A percentile compares a stretch with the other conserved stretches of the same genome.
phyloP scores from a whole-genome alignment of 2,888 invertebrate genomes.

The Corythucha ciliata region DNA sequence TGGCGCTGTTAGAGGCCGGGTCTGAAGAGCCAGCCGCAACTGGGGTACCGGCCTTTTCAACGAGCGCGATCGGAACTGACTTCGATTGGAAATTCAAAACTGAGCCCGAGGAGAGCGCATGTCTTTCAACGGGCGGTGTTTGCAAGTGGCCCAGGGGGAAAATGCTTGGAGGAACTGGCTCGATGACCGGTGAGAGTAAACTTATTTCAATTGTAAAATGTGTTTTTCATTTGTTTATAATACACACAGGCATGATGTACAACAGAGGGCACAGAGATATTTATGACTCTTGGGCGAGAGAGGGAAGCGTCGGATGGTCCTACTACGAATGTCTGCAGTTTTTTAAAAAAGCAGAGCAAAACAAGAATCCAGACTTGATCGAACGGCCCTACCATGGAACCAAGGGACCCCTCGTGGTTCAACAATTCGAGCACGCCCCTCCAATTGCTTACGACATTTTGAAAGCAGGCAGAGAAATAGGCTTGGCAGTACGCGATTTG shows the following conservation, averaged over 20 bases:
- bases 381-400: conserved; percentile 42
- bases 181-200: conserved; percentile 31
- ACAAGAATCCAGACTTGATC: conserved; percentile 37
- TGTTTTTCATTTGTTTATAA: not conserved
- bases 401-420: conserved; percentile 42
- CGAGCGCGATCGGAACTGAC: conserved; percentile 39
- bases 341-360: conserved; percentile 43
- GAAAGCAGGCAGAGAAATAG: conserved; percentile 41
- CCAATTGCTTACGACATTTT: conserved; percentile 40
- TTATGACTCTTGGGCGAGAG: conserved; percentile 57
- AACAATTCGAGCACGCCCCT: conserved; percentile 41
- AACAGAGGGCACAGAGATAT: conserved; percentile 54
- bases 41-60: conserved; percentile 42
- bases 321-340: conserved; percentile 41
- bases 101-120: conserved; percentile 42
- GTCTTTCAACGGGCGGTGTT: conserved; percentile 39
- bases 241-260: conserved; percentile 47
- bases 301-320: conserved; percentile 50
- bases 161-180: conserved; percentile 38
- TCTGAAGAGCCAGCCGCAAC: conserved; percentile 44
- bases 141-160: conserved; percentile 47
- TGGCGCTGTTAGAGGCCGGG: conserved; percentile 44
- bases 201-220: not conserved
- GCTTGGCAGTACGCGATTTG: conserved; percentile 42
- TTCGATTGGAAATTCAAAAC: conserved; percentile 48